Evolutionary conservation across 1,140 invertebrate genomes (phyloP).

Genomic region (Zaprionus ornatus): DNA sequence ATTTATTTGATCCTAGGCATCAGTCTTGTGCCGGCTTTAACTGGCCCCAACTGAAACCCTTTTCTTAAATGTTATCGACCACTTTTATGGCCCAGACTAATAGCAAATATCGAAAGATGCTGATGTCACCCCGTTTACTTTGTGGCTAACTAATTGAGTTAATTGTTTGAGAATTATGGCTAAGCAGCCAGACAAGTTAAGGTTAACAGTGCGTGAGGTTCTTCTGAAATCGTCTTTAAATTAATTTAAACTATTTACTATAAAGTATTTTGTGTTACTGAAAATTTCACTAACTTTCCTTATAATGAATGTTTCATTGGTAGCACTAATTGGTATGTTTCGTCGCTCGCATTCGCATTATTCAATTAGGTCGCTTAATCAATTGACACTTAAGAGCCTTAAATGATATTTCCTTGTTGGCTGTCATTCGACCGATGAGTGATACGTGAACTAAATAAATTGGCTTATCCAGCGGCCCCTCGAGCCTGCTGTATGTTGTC

Average conservation of each 20-base stretch:
- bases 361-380: slow-evolving; percentile 42
- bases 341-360: slow-evolving; percentile 22
- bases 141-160: slow-evolving; percentile 63
- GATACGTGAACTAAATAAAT: slow-evolving; percentile 11
- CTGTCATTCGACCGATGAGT: slow-evolving; percentile 42
- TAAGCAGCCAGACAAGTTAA: slow-evolving; percentile 23
- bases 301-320: too few relatives aligned
- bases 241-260: too few relatives aligned
- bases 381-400: slow-evolving; percentile 26
- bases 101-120: slow-evolving; percentile 19
- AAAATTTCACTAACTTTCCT: background rate
- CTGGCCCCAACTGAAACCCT: background rate
- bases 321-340: background rate
- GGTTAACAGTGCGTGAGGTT: background rate
- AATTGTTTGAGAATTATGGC: slow-evolving; percentile 51
- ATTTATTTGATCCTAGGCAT: slow-evolving; percentile 54
- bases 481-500: background rate
- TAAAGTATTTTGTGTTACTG: background rate
- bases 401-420: slow-evolving; percentile 68
- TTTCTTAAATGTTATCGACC: slow-evolving; percentile 1
- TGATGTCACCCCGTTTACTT: slow-evolving; percentile 1
- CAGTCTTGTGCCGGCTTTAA: slow-evolving; percentile 18
- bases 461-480: slow-evolving; percentile 6
- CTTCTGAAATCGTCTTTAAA: background rate
- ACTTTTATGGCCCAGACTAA: slow-evolving; percentile 20